Evolutionary conservation across 2,888 invertebrate species (phyloP).

Genomic region (Kryphioiulus occultus): DNA sequence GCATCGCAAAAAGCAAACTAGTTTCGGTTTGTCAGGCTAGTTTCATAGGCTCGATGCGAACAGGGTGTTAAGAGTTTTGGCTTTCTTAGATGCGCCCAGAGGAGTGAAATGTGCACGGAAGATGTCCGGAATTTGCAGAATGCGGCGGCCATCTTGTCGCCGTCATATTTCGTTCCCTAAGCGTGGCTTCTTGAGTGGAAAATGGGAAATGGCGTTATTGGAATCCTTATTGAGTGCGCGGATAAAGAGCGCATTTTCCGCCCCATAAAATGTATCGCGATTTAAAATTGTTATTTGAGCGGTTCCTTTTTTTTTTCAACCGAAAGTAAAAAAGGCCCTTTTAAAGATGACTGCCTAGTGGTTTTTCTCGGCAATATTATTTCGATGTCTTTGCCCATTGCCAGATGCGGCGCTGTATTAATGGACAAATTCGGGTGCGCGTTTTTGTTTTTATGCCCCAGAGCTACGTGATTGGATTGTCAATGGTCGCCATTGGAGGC

Average conservation of each 20-base stretch:
- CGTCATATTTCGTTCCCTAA: background rate
- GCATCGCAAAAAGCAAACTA: no score
- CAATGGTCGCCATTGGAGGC: background rate
- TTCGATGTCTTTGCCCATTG: background rate
- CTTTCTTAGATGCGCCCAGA: background rate
- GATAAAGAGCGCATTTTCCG: constrained; percentile 31
- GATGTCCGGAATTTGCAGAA: background rate
- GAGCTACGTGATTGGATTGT: constrained; percentile 21
- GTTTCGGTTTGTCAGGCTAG: no score
- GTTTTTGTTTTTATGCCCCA: background rate
- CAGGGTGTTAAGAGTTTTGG: background rate
- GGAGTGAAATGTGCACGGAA: background rate
- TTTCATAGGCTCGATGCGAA: no score
- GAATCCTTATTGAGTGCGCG: constrained; percentile 26
- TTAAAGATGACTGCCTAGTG: background rate
- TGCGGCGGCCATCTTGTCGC: background rate
- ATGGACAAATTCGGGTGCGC: background rate
- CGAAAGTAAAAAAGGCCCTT: background rate
- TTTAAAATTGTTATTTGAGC: constrained; percentile 31
- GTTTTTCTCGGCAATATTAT: background rate
- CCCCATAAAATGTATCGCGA: constrained; percentile 35
- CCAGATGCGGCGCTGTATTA: background rate
- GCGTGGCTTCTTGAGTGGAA: background rate
- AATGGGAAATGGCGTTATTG: constrained; percentile 29
- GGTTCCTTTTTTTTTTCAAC: background rate